Evolutionary conservation across 2,113 vertebrate genomes (phyloP).

Genomic region (Canis aureus): DNA sequence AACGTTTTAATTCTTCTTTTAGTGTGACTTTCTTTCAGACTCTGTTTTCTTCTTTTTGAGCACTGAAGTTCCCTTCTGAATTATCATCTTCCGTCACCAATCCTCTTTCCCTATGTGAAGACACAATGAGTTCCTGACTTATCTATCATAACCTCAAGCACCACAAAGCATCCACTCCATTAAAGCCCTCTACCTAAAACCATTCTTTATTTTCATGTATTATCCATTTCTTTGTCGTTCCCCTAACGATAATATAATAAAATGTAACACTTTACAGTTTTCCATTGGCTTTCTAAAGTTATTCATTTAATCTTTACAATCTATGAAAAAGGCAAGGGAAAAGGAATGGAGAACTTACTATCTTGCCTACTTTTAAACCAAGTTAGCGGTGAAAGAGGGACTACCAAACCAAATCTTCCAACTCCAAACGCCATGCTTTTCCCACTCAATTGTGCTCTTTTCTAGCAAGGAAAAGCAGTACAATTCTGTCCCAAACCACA

Average conservation of each 20-base stretch:
- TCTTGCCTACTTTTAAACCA: neutral
- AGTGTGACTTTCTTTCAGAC: neutral
- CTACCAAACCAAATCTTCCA: neutral
- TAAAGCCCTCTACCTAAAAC: neutral
- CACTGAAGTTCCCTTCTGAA: conserved; percentile 5
- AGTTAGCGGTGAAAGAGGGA: neutral
- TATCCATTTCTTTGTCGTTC: conserved; percentile 1
- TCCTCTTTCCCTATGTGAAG: neutral
- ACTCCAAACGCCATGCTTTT: neutral
- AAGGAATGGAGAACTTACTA: neutral
- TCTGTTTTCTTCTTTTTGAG: conserved; percentile 13
- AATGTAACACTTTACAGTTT: neutral
- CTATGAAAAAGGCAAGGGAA: neutral
- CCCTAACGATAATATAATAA: neutral
- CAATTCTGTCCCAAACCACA: neutral
- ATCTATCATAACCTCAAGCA: neutral
- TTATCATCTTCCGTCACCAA: neutral
- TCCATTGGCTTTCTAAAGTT: neutral
- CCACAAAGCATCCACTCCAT: neutral
- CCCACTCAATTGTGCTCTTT: neutral
- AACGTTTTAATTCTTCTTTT: conserved; percentile 32
- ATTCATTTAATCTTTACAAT: neutral
- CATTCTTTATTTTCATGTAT: conserved; percentile 24
- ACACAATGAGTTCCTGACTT: neutral
- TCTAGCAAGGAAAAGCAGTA: neutral